Percentiles rank a stretch among this genome's conserved stretches.
These are phyloP conservation scores for Neoitamus cyanurus DNA, from an alignment of 2,888 invertebrate species.

Conservation along the genomic window DNA sequence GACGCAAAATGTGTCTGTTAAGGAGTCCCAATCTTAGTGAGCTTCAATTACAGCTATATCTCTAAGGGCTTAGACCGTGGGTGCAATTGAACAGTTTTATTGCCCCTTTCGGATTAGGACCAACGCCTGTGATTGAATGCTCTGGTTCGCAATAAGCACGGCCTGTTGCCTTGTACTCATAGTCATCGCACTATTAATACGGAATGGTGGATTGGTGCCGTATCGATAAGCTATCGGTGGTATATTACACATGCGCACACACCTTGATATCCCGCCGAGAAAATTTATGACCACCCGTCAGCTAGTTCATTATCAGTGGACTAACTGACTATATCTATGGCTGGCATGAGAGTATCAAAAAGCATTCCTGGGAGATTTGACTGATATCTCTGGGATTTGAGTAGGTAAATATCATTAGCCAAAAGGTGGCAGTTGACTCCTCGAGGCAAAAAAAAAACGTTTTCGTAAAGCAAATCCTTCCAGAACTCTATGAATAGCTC, in stretches of 20 bases:
- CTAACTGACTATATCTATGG: neutral
- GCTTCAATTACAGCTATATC: slow-evolving; percentile 12
- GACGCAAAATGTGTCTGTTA: neutral
- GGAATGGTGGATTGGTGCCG: neutral
- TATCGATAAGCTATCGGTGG: slow-evolving; percentile 17
- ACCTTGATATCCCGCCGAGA: slow-evolving; percentile 16
- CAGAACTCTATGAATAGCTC: neutral
- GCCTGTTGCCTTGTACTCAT: slow-evolving; percentile 34
- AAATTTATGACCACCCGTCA: slow-evolving; percentile 30
- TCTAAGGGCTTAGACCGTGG: slow-evolving; percentile 10
- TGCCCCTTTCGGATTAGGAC: slow-evolving; percentile 22
- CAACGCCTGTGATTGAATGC: slow-evolving; percentile 41
- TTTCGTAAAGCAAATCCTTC: neutral
- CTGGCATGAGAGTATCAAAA: neutral
- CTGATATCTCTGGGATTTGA: neutral
- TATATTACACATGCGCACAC: slow-evolving; percentile 23
- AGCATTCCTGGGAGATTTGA: neutral
- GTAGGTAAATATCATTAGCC: neutral
- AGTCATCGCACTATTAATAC: slow-evolving; percentile 9
- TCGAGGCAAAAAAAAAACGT: neutral
- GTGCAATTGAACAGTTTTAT: slow-evolving; percentile 45
- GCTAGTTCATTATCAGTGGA: slow-evolving; percentile 8
- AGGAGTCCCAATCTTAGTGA: neutral
- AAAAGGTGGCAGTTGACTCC: neutral
- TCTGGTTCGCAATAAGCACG: neutral